These are phyloP conservation scores for Eupithecia inturbata DNA, from an alignment of 2,888 invertebrate species.

Conservation along the genomic window DNA sequence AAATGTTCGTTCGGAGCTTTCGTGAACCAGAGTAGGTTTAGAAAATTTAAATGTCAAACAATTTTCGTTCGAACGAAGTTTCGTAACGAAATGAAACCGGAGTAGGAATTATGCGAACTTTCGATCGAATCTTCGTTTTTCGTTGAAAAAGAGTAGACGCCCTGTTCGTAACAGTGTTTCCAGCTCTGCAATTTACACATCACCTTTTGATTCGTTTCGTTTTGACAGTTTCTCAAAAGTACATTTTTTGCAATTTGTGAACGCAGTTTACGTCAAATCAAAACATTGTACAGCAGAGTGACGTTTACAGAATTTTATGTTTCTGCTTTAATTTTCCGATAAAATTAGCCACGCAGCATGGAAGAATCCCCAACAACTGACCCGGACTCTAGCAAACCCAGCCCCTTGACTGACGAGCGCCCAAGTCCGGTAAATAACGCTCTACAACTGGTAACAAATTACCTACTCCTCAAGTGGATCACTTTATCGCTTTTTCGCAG, in stretches of 20 bases:
- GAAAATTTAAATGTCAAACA: too few relatives aligned
- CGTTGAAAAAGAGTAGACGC: too few relatives aligned
- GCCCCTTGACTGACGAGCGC: constrained; percentile 58
- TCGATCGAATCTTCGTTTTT: too few relatives aligned
- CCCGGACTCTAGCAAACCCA: constrained; percentile 66
- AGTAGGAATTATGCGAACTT: too few relatives aligned
- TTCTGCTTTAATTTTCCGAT: constrained; percentile 60
- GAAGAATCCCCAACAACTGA: constrained; percentile 75
- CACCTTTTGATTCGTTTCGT: neutral
- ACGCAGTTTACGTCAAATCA: constrained; percentile 69
- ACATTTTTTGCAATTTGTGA: neutral
- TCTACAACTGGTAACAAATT: constrained; percentile 30
- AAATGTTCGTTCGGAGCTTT: too few relatives aligned
- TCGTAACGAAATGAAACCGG: too few relatives aligned
- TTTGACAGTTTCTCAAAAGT: constrained; percentile 29
- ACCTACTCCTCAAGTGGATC: constrained; percentile 19
- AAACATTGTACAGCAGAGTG: constrained; percentile 74
- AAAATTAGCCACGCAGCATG: constrained; percentile 80
- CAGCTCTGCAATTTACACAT: neutral
- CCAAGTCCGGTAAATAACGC: constrained; percentile 64
- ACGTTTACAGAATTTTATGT: constrained; percentile 81
- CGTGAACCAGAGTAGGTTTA: too few relatives aligned
- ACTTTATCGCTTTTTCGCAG: constrained; percentile 62
- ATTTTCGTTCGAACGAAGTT: too few relatives aligned
- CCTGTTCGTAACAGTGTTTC: neutral